Base-by-base conservation (phyloP, 2,113 vertebrate genomes). In the Microtus montanus region DNA sequence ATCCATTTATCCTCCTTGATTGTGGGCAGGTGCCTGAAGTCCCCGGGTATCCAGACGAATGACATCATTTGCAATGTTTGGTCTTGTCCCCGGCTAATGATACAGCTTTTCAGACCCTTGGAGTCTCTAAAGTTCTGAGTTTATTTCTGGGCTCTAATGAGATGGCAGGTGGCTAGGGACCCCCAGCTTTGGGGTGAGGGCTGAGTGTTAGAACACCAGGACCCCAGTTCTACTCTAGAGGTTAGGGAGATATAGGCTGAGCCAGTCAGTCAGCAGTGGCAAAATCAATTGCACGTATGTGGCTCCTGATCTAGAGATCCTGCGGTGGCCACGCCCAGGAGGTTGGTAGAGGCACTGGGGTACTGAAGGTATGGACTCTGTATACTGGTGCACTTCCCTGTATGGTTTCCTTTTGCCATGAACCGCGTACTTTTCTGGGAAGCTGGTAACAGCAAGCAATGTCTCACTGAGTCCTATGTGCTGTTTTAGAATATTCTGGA, bases 311-410 rank as follows among this genome's bases (percentile, higher is more conserved):
- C 22, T 41, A 35, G 47, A 28, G 44, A 71, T 19, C 35, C 24
- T 14, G 22, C 0, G 1, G 20, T 64, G 74, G 26, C 33, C 22
- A 11, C 4, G 4, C 2, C 1, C 33, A 38, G 11, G 64, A 47
- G 58, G n/a, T 35, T 35, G 28, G 4, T 22, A 47, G 38, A 44
- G 5, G 12, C 4, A 5, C 5, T 52, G 33, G 3, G 14, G 7
- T 10, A 20, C 24, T 14, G 20, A 20, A 38, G 78, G 14, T 10
- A 6, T 28, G 28, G 26, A 44, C 64, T 9, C 33, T 24, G 38
- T 13, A 4, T 0, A 19, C 82, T n/a, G 3, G 41, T 11, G 8
- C 0, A 41, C 75, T 26, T 7, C 89, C 9, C 54, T 1, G 2
- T 2, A 20, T 6, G 5, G 12, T n/a, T 64, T 73, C 35, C 89